phyloP scores from a whole-genome alignment of 2,113 vertebrate genomes.

The Myrmecobius fasciatus region DNA sequence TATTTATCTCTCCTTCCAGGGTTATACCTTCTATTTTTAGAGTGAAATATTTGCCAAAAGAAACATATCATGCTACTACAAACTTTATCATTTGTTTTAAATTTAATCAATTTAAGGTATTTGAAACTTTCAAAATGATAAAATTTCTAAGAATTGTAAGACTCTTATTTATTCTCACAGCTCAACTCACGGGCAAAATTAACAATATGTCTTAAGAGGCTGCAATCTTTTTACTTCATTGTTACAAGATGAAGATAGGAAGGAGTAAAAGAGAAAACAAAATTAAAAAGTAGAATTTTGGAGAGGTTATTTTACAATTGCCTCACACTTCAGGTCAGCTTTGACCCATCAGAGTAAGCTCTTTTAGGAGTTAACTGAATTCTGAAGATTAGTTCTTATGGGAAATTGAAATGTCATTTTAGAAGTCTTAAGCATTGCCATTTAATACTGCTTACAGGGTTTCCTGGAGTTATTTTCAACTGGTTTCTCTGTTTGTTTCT shows the following conservation, averaged over 20 bases:
- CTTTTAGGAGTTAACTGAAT: not conserved
- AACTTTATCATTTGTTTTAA: not conserved
- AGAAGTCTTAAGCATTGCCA: not conserved
- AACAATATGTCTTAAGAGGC: not conserved
- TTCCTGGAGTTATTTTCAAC: conserved; percentile 88
- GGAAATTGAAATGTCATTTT: not conserved
- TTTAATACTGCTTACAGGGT: conserved; percentile 86
- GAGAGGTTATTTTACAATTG: not conserved
- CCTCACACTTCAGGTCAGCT: not conserved
- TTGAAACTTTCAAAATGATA: not conserved
- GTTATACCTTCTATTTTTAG: not conserved
- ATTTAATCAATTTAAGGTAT: not conserved
- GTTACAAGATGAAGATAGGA: not conserved
- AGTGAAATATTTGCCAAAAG: not conserved
- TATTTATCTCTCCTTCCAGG: not conserved
- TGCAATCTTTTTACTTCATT: not conserved
- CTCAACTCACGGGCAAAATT: not conserved
- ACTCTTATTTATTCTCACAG: not conserved
- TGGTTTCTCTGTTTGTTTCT: conserved; percentile 89
- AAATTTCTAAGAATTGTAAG: not conserved
- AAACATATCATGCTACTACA: not conserved
- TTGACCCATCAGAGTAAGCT: not conserved
- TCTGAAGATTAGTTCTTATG: not conserved
- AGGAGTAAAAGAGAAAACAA: not conserved
- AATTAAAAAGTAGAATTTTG: not conserved